Evolutionary conservation across 1,140 invertebrate genomes (phyloP).

Genomic region (Oreohelix idahoensis): DNA sequence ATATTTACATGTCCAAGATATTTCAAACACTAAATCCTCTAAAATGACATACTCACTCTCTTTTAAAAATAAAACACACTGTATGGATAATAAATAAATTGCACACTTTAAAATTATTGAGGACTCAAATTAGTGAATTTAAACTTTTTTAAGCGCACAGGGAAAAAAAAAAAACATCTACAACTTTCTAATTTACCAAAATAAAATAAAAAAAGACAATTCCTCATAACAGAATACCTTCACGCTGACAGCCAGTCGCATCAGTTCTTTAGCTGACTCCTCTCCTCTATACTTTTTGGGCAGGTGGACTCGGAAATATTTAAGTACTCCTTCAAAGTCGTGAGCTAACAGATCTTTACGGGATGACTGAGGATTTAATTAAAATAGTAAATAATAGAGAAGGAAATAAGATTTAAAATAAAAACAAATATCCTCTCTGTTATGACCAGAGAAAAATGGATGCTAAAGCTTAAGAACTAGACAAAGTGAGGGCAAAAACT

Average conservation of each 20-base stretch:
- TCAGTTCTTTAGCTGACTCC: slow-evolving; percentile 88
- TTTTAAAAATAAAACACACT: no score
- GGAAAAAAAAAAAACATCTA: no score
- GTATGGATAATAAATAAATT: no score
- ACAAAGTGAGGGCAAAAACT: no score
- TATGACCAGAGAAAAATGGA: neutral
- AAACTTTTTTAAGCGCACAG: no score
- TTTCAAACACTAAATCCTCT: no score
- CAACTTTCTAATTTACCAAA: no score
- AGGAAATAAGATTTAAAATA: neutral
- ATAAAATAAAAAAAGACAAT: no score
- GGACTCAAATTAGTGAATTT: no score
- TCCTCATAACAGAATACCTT: slow-evolving; percentile 78
- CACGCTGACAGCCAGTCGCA: slow-evolving; percentile 90
- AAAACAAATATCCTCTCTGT: neutral
- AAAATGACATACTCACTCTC: no score
- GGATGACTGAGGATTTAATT: slow-evolving; percentile 78
- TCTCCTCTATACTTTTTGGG: slow-evolving; percentile 96
- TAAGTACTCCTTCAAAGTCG: slow-evolving; percentile 95
- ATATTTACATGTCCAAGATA: no score
- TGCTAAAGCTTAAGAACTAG: neutral
- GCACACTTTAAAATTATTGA: no score
- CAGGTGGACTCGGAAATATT: slow-evolving; percentile 93
- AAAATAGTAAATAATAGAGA: neutral
- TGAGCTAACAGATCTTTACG: slow-evolving; percentile 93